These are phyloP conservation scores for Pan paniscus DNA, from an alignment of 2,113 vertebrate genomes.

Conservation along the genomic window DNA sequence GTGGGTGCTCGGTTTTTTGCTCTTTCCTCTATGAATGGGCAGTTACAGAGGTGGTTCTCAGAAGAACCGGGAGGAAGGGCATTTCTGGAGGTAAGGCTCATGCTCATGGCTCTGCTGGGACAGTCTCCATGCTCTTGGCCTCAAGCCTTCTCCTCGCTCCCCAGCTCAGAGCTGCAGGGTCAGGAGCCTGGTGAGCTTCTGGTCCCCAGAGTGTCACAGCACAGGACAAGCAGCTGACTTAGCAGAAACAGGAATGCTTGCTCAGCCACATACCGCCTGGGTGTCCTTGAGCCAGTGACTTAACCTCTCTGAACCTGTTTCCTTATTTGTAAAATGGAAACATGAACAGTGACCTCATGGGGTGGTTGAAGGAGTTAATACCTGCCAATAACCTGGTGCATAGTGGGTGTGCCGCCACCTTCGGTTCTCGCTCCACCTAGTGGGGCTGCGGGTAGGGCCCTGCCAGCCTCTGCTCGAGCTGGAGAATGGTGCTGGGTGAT, in stretches of 20 bases:
- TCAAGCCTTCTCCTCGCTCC: accelerated
- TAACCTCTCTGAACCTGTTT: background rate
- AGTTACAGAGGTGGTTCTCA: background rate
- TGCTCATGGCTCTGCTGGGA: accelerated
- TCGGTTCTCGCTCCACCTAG: background rate
- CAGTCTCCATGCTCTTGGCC: background rate
- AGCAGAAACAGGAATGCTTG: background rate
- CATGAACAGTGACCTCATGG: background rate
- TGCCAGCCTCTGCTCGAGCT: background rate
- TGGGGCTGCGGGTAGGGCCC: background rate
- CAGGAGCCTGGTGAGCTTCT: background rate
- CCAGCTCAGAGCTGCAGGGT: background rate
- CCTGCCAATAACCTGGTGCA: background rate
- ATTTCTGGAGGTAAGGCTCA: background rate
- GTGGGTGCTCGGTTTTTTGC: background rate
- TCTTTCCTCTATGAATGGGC: background rate
- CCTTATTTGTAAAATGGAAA: background rate
- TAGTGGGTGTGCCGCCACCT: background rate
- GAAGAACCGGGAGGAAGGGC: background rate
- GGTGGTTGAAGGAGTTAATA: background rate
- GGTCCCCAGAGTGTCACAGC: background rate
- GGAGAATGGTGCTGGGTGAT: background rate
- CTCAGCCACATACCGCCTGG: background rate
- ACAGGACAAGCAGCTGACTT: background rate
- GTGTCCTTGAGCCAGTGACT: background rate